A percentile compares a stretch with the other conserved stretches of the same genome.
Evolutionary conservation across 2,888 invertebrate genomes (phyloP).

Genomic region (Silvanus unidentatus): DNA sequence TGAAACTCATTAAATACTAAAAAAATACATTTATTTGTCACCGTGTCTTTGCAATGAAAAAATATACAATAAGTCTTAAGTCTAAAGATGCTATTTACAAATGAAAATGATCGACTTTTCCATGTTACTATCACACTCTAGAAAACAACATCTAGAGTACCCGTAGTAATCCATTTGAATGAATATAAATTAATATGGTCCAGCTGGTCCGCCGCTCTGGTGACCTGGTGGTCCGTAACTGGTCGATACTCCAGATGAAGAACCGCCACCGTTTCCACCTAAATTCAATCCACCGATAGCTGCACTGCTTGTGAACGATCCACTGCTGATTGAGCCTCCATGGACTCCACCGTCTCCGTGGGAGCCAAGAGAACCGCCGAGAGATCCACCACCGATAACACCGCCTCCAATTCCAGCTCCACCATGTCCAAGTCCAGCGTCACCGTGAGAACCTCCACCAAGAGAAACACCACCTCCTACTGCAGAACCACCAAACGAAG

Average conservation of each 20-base stretch:
- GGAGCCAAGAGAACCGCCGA: constrained; percentile 39
- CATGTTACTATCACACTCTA: constrained; percentile 16
- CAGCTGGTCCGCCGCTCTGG: constrained; percentile 29
- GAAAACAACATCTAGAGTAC: neutral
- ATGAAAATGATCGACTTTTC: constrained; percentile 15
- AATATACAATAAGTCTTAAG: constrained; percentile 21
- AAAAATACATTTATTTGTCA: constrained; percentile 45
- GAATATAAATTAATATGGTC: constrained; percentile 16
- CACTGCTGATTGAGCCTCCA: constrained; percentile 10
- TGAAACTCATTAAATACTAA: too few species aligned
- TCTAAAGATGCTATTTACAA: constrained; percentile 31
- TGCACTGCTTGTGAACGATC: constrained; percentile 15
- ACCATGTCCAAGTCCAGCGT: too few species aligned
- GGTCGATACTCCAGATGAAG: constrained; percentile 24
- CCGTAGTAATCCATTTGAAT: constrained; percentile 2
- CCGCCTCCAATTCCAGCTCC: constrained; percentile 21
- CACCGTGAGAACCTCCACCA: constrained; percentile 6
- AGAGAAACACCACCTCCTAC: constrained; percentile 35
- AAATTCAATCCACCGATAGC: neutral
- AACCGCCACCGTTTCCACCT: neutral
- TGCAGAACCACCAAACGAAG: constrained; percentile 39
- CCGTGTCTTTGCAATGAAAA: constrained; percentile 35
- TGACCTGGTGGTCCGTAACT: constrained; percentile 42
- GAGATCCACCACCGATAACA: constrained; percentile 26
- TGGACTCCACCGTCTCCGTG: constrained; percentile 3